Conservation (phyloP, 2,797 vertebrate genomes). For the Menidia menidia region DNA sequence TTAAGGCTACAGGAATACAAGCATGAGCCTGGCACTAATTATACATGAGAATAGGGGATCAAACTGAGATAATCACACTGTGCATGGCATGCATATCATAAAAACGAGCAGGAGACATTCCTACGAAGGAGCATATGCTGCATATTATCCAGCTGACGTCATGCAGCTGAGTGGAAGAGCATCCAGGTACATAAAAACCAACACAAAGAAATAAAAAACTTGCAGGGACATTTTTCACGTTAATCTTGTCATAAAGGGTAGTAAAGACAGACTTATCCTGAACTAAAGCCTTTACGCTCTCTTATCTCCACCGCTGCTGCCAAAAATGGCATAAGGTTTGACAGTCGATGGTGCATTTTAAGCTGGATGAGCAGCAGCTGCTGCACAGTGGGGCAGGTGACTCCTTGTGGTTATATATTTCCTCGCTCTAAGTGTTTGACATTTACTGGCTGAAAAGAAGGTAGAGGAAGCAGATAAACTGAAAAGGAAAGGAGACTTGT, state of each 20-base stretch:
- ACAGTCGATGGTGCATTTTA: conserved; percentile 36
- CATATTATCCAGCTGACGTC: conserved; percentile 33
- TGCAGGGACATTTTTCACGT: background rate
- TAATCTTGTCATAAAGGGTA: conserved; percentile 2
- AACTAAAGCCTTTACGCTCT: conserved; percentile 21
- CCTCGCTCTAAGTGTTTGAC: conserved; percentile 45
- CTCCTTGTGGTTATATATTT: conserved; percentile 57
- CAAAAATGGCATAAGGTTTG: conserved; percentile 43
- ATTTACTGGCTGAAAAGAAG: conserved; percentile 50
- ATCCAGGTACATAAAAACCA: conserved; percentile 3
- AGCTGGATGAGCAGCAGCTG: conserved; percentile 59
- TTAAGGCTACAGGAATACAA: conserved; percentile 62
- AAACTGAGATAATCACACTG: conserved; percentile 62
- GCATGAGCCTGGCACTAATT: conserved; percentile 63
- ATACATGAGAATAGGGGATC: conserved; percentile 41
- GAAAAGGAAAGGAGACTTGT: background rate
- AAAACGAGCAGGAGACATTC: conserved; percentile 36
- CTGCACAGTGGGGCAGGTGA: conserved; percentile 47
- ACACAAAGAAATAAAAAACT: conserved; percentile 3
- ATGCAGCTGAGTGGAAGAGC: conserved; percentile 5
- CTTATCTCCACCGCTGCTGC: conserved; percentile 35
- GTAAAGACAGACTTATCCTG: conserved; percentile 5
- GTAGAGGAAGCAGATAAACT: conserved; percentile 44
- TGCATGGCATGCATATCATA: conserved; percentile 42
- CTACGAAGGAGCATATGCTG: conserved; percentile 21